Percentiles rank a stretch among this genome's conserved stretches.
phyloP scores from a whole-genome alignment of 1,140 invertebrate genomes.

The Heliconius nattereri region DNA sequence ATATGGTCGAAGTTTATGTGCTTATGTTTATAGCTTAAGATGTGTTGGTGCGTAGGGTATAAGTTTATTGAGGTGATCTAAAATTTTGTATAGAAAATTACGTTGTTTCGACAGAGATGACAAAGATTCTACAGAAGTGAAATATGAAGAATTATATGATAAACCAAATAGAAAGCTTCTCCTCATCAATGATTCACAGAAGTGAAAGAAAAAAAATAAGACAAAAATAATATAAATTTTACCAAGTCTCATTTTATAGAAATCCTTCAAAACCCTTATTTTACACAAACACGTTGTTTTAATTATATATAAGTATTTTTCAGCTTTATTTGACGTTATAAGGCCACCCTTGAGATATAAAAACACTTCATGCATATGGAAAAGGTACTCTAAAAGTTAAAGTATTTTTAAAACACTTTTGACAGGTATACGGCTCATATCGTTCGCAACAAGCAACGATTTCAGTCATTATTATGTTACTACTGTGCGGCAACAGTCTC shows the following conservation, averaged over 20 bases:
- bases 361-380: constrained; percentile 73
- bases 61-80: neutral
- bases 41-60: neutral
- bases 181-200: neutral
- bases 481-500: neutral
- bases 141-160: too few species aligned
- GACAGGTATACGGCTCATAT: constrained; percentile 66
- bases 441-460: constrained; percentile 59
- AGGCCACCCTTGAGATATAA: constrained; percentile 69
- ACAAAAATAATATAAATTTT: neutral
- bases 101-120: too few species aligned
- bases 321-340: constrained; percentile 66
- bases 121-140: too few species aligned
- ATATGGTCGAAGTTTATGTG: constrained; percentile 54
- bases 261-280: constrained; percentile 66
- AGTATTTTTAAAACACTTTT: constrained; percentile 76
- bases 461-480: constrained; percentile 24
- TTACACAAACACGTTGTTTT: constrained; percentile 70
- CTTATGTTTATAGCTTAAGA: constrained; percentile 16
- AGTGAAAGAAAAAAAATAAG: neutral
- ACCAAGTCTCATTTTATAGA: neutral
- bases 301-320: constrained; percentile 58
- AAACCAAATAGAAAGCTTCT: too few species aligned
- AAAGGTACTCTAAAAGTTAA: constrained; percentile 64
- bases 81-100: too few species aligned